phyloP scores from a whole-genome alignment of 2,888 invertebrate genomes.

The Luffia ferchaultella region DNA sequence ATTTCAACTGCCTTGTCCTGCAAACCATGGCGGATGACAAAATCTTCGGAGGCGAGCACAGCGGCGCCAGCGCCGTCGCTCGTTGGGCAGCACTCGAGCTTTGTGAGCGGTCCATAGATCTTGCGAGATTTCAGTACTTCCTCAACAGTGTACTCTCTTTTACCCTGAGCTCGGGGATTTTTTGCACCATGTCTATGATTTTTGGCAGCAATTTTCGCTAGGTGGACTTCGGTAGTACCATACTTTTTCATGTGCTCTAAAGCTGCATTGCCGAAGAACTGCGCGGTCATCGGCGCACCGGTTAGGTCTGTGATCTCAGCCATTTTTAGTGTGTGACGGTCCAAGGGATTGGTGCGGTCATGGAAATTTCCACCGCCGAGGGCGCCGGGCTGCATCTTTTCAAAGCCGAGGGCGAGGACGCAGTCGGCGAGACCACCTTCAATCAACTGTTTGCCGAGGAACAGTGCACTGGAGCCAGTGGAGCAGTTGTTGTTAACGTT shows the following conservation, averaged over 20 bases:
- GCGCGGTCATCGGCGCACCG: constrained; percentile 88
- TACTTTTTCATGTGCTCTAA: constrained; percentile 96
- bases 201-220: constrained; percentile 97
- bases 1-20: constrained; percentile 91
- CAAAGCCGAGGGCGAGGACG: constrained; percentile 94
- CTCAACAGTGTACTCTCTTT: constrained; percentile 88
- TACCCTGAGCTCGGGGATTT: constrained; percentile 97
- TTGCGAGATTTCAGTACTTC: constrained; percentile 89
- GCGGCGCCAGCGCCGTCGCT: constrained; percentile 98
- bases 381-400: constrained; percentile 97
- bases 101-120: constrained; percentile 92
- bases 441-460: constrained; percentile 91
- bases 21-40: constrained; percentile 83
- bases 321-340: constrained; percentile 88
- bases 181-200: constrained; percentile 97
- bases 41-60: constrained; percentile 89
- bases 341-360: constrained; percentile 90
- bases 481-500: constrained; percentile 99
- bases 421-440: constrained; percentile 89
- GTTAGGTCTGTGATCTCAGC: constrained; percentile 82
- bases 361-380: constrained; percentile 74
- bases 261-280: constrained; percentile 97
- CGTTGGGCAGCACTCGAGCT: constrained; percentile 97
- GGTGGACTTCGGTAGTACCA: constrained; percentile 91
- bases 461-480: constrained; percentile 92